A percentile compares a stretch with the other conserved stretches of the same genome.
Conservation (phyloP, 2,888 invertebrate species). For the Dryobotodes eremita region DNA sequence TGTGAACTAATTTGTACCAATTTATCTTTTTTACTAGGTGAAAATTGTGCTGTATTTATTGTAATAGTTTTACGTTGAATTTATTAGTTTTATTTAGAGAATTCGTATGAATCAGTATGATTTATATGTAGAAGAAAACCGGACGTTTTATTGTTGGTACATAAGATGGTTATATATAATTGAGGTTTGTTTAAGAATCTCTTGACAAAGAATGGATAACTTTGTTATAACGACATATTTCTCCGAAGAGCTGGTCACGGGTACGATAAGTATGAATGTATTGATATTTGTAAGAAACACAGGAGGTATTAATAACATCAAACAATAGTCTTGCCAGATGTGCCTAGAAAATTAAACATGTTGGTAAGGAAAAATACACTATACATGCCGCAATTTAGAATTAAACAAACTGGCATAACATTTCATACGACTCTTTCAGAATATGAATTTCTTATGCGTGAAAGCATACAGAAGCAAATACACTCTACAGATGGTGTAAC, state of each 20-base stretch:
- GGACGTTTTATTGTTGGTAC: background rate
- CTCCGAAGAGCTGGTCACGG: background rate
- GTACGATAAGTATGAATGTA: background rate
- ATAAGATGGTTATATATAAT: too few species aligned
- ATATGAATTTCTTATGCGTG: slow-evolving; percentile 8
- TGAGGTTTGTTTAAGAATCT: too few species aligned
- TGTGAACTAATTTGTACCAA: slow-evolving; percentile 54
- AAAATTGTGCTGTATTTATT: slow-evolving; percentile 30
- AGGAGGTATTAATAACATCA: too few species aligned
- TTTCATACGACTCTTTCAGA: background rate
- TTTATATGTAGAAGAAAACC: too few species aligned
- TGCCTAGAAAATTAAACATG: background rate
- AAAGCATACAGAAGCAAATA: slow-evolving; percentile 2
- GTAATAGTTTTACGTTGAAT: background rate
- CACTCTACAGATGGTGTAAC: slow-evolving; percentile 5
- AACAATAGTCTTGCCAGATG: background rate
- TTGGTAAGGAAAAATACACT: background rate
- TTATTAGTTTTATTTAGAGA: background rate
- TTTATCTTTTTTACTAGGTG: slow-evolving; percentile 51
- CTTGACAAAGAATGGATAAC: too few species aligned
- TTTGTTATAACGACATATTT: too few species aligned
- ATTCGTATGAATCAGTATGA: background rate
- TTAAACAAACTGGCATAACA: background rate
- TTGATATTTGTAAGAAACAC: background rate
- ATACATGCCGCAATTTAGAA: background rate